Conservation (phyloP, 2,888 invertebrate genomes). For the Miltochrista miniata region DNA sequence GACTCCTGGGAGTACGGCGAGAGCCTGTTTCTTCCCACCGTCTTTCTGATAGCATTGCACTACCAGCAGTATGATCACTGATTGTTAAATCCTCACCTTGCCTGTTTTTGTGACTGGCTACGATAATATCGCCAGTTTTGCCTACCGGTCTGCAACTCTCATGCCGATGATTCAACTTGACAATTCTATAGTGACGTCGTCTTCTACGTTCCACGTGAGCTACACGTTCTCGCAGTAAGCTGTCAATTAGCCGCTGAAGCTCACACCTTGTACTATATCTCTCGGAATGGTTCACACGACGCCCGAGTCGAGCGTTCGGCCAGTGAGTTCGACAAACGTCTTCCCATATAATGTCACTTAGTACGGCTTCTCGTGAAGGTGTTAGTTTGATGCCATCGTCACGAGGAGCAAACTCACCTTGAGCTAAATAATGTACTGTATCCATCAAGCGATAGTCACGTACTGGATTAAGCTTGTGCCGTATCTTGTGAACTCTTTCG, state of each 20-base stretch:
- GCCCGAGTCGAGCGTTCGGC: slow-evolving; percentile 71
- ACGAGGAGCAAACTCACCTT: slow-evolving; percentile 78
- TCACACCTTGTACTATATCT: slow-evolving; percentile 64
- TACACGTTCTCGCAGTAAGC: slow-evolving; percentile 69
- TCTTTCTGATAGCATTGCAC: slow-evolving; percentile 46
- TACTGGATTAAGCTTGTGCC: slow-evolving; percentile 75
- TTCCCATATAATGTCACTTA: slow-evolving; percentile 79
- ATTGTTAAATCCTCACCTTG: slow-evolving; percentile 52
- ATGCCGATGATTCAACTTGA: slow-evolving; percentile 73
- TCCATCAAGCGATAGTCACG: slow-evolving; percentile 78
- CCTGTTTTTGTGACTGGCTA: slow-evolving; percentile 72
- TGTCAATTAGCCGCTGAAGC: slow-evolving; percentile 72
- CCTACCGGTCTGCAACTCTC: slow-evolving; percentile 70
- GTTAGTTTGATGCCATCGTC: slow-evolving; percentile 78
- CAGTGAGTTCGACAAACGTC: slow-evolving; percentile 79
- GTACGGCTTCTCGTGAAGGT: slow-evolving; percentile 74
- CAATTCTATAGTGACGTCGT: slow-evolving; percentile 75
- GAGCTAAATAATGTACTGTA: slow-evolving; percentile 77
- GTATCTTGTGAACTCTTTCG: slow-evolving; percentile 73
- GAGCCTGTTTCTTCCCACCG: slow-evolving; percentile 45
- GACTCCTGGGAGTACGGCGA: slow-evolving; percentile 53
- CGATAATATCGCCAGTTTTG: slow-evolving; percentile 77
- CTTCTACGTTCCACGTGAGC: slow-evolving; percentile 73
- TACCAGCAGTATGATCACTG: slow-evolving; percentile 56
- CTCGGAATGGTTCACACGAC: slow-evolving; percentile 60